These are phyloP conservation scores for Malurus splendens DNA, from an alignment of 2,797 vertebrate species.

Conservation along the genomic window DNA sequence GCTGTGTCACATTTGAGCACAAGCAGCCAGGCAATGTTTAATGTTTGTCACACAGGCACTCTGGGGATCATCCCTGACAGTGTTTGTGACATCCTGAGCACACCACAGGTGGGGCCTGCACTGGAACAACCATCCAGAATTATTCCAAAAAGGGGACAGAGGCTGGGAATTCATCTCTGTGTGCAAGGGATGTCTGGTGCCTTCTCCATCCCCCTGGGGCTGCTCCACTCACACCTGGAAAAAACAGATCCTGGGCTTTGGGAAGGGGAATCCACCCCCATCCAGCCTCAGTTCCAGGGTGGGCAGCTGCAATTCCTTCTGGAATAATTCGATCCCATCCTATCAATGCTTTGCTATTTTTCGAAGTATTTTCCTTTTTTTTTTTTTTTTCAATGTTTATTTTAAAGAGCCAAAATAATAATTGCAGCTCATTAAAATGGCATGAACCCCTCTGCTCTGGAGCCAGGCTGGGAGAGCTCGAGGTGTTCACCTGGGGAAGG, in stretches of 20 bases:
- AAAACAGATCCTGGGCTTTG: not conserved
- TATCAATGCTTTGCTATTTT: not conserved
- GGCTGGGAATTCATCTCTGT: not conserved
- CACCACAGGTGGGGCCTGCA: rapidly evolving
- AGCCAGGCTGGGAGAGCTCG: not conserved
- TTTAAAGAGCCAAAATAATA: not conserved
- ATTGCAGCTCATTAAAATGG: not conserved
- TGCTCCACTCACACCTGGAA: not conserved
- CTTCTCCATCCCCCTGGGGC: not conserved
- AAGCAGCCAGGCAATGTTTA: not conserved
- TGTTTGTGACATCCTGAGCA: not conserved
- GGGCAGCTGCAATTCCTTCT: not conserved
- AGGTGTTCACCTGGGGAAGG: not conserved
- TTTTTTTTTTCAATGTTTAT: not conserved
- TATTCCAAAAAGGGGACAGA: rapidly evolving
- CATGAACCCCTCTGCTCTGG: not conserved
- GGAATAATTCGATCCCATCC: not conserved
- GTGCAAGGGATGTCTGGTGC: rapidly evolving
- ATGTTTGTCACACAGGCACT: not conserved
- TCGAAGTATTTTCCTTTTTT: no score
- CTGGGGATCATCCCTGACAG: not conserved
- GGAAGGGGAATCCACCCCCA: not conserved
- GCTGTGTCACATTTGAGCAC: not conserved
- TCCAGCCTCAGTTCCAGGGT: rapidly evolving
- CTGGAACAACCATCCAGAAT: not conserved